Percentiles rank a stretch among this genome's conserved stretches.
Evolutionary conservation across 2,888 invertebrate genomes (phyloP).

Genomic region (Acronicta leporina): DNA sequence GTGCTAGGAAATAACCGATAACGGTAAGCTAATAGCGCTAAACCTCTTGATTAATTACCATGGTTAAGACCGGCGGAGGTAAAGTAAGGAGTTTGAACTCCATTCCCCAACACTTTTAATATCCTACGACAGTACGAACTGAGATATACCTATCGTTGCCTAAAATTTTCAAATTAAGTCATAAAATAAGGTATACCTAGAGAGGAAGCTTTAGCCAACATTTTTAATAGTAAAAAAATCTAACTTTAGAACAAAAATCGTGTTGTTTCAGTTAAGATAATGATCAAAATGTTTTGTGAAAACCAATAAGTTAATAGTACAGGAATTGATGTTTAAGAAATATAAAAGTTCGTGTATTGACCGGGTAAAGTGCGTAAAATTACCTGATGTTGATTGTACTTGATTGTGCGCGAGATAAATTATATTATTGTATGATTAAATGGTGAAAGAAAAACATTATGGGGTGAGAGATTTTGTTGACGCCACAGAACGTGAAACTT

Average conservation of each 20-base stretch:
- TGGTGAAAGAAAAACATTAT: too few species aligned
- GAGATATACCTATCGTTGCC: conserved; percentile 25
- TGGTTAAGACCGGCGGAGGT: too few species aligned
- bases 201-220: conserved; percentile 22
- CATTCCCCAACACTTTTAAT: not conserved
- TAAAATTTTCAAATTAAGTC: conserved; percentile 29
- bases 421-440: too few species aligned
- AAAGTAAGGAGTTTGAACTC: too few species aligned
- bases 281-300: conserved; percentile 2
- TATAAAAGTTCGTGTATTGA: conserved; percentile 13
- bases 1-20: too few species aligned
- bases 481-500: not conserved
- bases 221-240: conserved; percentile 6
- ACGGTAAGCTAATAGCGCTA: too few species aligned
- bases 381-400: not conserved
- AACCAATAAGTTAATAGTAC: conserved; percentile 1
- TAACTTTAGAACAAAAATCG: conserved; percentile 19
- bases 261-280: not conserved
- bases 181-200: conserved; percentile 28
- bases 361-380: not conserved
- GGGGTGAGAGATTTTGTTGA: too few species aligned
- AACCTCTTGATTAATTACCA: too few species aligned
- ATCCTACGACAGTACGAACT: conserved; percentile 15
- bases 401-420: too few species aligned
- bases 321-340: conserved; percentile 33